These are phyloP conservation scores for Mycteria americana DNA, from an alignment of 2,797 vertebrate species.

Conservation along the genomic window DNA sequence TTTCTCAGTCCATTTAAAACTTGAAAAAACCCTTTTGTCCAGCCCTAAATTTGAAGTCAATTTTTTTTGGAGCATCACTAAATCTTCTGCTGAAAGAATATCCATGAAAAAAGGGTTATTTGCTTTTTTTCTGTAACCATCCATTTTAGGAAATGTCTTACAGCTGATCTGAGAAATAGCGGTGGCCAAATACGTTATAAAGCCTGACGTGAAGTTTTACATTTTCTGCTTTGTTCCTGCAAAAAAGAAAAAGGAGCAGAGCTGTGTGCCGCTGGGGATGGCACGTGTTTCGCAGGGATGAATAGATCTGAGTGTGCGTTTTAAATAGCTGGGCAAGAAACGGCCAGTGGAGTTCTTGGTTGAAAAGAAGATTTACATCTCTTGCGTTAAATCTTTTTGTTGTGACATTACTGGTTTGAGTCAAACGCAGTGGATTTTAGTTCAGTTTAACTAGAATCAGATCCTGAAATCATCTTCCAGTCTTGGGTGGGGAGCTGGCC, in stretches of 20 bases:
- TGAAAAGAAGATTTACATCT: not conserved
- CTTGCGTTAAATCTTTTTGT: not conserved
- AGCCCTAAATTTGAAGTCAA: not conserved
- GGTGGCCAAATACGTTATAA: not conserved
- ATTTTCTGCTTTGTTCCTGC: not conserved
- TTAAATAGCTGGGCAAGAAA: not conserved
- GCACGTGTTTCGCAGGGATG: not conserved
- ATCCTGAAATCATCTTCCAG: not conserved
- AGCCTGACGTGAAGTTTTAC: not conserved
- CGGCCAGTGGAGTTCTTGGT: not conserved
- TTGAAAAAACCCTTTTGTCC: not conserved
- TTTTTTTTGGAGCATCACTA: not conserved
- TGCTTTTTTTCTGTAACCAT: not conserved
- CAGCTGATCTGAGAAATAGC: not conserved
- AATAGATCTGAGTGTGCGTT: not conserved
- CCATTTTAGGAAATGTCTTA: not conserved
- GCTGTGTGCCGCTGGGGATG: not conserved
- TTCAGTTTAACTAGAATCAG: not conserved
- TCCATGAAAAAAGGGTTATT: not conserved
- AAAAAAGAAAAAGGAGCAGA: not conserved
- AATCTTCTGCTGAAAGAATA: not conserved
- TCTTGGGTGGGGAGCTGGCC: not conserved
- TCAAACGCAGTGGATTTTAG: not conserved
- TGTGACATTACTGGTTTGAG: not conserved
- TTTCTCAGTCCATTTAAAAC: not conserved